Conservation (phyloP, 2,888 invertebrate genomes). For the Deilephila elpenor region DNA sequence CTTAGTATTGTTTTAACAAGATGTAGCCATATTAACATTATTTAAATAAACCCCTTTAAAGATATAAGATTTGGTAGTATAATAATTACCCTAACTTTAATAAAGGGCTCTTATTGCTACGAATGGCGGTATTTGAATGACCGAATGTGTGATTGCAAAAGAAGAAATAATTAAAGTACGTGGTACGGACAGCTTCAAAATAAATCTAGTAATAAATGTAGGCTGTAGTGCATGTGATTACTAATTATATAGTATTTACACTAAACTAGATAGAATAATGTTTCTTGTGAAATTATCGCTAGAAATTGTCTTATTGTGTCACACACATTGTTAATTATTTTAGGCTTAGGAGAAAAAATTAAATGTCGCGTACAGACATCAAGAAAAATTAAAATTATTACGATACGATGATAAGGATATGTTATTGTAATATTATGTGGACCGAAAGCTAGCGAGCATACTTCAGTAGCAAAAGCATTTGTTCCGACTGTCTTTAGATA, state of each 20-base stretch:
- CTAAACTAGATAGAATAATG: conserved; percentile 45
- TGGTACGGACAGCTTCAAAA: conserved; percentile 21
- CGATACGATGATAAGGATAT: not conserved
- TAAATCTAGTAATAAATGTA: conserved; percentile 26
- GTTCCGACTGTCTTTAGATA: too few relatives aligned
- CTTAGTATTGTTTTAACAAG: not conserved
- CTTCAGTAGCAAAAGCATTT: too few relatives aligned
- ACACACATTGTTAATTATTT: conserved; percentile 34
- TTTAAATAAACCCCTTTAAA: not conserved
- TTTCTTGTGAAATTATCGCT: conserved; percentile 44
- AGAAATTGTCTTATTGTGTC: conserved; percentile 33
- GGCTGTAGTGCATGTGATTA: conserved; percentile 31
- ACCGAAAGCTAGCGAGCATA: conserved; percentile 14
- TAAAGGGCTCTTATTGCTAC: not conserved
- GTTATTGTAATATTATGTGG: not conserved
- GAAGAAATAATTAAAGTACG: conserved; percentile 2
- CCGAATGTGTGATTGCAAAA: not conserved
- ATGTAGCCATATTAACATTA: not conserved
- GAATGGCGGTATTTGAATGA: not conserved
- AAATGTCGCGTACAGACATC: conserved; percentile 5
- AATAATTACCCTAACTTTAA: not conserved
- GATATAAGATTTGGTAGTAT: not conserved
- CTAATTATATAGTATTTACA: conserved; percentile 33
- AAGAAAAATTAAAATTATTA: not conserved
- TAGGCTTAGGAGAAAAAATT: conserved; percentile 16